Evolutionary conservation across 2,113 vertebrate genomes (phyloP).

Genomic region (Heloderma charlesbogerti): DNA sequence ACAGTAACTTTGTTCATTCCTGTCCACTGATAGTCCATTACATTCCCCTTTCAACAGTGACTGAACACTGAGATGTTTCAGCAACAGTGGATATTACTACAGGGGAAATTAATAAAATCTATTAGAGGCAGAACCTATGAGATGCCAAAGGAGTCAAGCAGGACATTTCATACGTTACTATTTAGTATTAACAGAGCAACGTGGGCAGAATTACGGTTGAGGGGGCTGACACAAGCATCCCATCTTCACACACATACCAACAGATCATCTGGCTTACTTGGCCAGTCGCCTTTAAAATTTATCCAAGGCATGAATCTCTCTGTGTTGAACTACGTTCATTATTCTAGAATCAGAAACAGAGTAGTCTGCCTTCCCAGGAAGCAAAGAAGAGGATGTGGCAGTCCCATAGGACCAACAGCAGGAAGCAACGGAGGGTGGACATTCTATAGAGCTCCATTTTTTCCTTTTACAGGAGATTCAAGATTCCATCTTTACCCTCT

Average conservation of each 20-base stretch:
- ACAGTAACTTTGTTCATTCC: conserved; percentile 19
- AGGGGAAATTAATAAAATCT: background rate
- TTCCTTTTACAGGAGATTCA: background rate
- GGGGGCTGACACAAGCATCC: background rate
- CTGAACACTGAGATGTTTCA: background rate
- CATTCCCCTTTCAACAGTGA: background rate
- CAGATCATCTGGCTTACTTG: background rate
- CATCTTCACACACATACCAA: background rate
- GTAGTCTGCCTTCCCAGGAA: background rate
- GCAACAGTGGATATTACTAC: background rate
- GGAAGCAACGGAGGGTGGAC: background rate
- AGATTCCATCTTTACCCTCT: background rate
- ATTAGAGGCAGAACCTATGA: background rate
- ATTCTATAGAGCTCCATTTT: background rate
- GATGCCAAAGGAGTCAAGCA: background rate
- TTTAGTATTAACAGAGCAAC: background rate
- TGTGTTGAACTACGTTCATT: background rate
- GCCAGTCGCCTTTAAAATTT: background rate
- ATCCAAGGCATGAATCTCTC: background rate
- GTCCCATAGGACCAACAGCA: background rate
- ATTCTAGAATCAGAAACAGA: background rate
- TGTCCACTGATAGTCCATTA: rapidly evolving
- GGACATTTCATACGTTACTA: background rate
- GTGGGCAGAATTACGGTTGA: background rate
- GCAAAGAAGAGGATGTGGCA: background rate